Base-by-base conservation (phyloP, 2,113 vertebrate genomes). In the Hemiscyllium ocellatum region DNA sequence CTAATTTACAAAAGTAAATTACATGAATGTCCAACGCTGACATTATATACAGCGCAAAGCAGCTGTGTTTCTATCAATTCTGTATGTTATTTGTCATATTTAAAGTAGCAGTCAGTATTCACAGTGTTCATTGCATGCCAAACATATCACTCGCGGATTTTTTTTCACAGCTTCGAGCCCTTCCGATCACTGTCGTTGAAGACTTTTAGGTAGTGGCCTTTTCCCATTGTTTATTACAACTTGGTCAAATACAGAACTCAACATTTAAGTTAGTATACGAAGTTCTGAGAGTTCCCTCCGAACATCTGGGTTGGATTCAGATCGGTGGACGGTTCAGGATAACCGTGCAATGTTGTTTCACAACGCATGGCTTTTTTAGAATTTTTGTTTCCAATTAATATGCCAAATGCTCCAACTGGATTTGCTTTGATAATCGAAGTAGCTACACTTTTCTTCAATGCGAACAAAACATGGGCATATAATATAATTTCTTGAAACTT, bases 281-380 rank as follows among this genome's bases (percentile, higher is more conserved):
- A 22, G 61, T 93, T 37, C 20, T 93, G 89, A 93, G 61, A 93
- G 61, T 93, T 93, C 89, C 19, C 61, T 33, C 89, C 66, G 89
- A 93, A 66, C 89, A 93, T 93, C 89, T 93, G 89, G 89, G 66
- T 93, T 66, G 65, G 61, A 93, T 68, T 93, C 89, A 93, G 65
- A 0, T 13, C 56, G 89, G 15, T 65, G 66, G 89, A 61, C 66
- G n/a, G 89, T 61, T 93, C 89, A 56, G 52, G 17, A n/a, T 61
- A 90, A 61, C 52, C 19, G 87, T 37, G 37, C 61, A 37, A 61
- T 19, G 61, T 19, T n/a, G 61, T 66, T 93, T 93, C 89, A n/a
- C 13, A 17, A n/a, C 89, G 37, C 89, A 93, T 93, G 89, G 87
- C 33, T 66, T 93, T 65, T 91, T 17, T 61, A 66, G 61, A 33